Base-by-base conservation (phyloP, 2,113 vertebrate genomes). In the Halichoerus grypus region DNA sequence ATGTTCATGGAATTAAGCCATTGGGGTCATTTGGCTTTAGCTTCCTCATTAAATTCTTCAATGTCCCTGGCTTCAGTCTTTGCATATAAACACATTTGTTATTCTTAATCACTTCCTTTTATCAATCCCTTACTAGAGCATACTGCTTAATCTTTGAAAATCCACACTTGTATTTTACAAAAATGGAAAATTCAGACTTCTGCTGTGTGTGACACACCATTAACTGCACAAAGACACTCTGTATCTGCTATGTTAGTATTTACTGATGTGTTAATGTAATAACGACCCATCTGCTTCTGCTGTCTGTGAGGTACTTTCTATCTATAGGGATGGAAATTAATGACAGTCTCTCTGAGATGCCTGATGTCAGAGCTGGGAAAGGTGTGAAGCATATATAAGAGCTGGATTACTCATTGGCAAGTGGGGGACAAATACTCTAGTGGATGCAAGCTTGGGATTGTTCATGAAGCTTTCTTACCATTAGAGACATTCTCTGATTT, bases 311-410 rank as follows among this genome's bases (percentile, higher is more conserved):
- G 82, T 87, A 93, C 93, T 96, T 97, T 97, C 97, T 97, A 86
- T 95, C 96, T 96, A 1, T 36, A 83, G 86, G 91, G 97, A 94
- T 71, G 33, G 93, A 95, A 93, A 97, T 97, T 95, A 97, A 97
- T 49, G 80, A 97, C 33, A 79, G 96, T 82, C 16, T 93, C 74
- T 89, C 94, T 80, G 81, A 94, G 93, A 97, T 98, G 97, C 95
- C 97, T 99, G 98, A 98, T 98, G 98, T 98, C 98, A 98, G 98
- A 98, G 97, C 97, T 92, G 87, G 94, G 97, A 97, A 97, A 98
- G 67, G 88, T 96, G 97, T 95, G 94, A 97, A 94, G 95, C 33
- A 91, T 98, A 98, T 99, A 98, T 98, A 98, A 99, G 97, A 98
- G 98, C 84, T 4, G 72, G 87, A 86, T 74, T 77, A 26, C 92